Percentiles rank a stretch among this genome's conserved stretches.
These are phyloP conservation scores for Drosophila anomelani DNA, from an alignment of 2,888 invertebrate genomes.

Conservation along the genomic window DNA sequence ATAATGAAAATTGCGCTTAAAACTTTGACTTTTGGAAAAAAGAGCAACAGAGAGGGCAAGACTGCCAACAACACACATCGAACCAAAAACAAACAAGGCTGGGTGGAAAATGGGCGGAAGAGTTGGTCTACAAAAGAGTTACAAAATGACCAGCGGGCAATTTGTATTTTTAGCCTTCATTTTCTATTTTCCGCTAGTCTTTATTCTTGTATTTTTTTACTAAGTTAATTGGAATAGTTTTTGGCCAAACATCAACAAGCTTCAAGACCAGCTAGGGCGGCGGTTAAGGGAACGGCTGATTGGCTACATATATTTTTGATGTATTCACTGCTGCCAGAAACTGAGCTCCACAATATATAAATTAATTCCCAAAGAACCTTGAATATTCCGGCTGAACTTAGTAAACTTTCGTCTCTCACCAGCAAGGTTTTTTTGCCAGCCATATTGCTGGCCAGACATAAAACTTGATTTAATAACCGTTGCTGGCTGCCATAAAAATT, in stretches of 20 bases:
- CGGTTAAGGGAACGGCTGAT: slow-evolving; percentile 8
- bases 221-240: slow-evolving; percentile 73
- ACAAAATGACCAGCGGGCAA: slow-evolving; percentile 48
- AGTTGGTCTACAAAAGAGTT: slow-evolving; percentile 41
- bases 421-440: neutral
- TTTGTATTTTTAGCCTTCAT: slow-evolving; percentile 32
- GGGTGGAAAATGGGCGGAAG: slow-evolving; percentile 2
- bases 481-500: slow-evolving; percentile 69
- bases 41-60: slow-evolving; percentile 33
- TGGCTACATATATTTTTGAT: slow-evolving; percentile 26
- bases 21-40: slow-evolving; percentile 60
- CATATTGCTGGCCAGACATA: slow-evolving; percentile 45
- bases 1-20: slow-evolving; percentile 65
- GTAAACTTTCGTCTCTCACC: slow-evolving; percentile 8
- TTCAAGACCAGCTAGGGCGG: slow-evolving; percentile 25
- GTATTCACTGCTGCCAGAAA: slow-evolving; percentile 13
- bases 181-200: slow-evolving; percentile 34
- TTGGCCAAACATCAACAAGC: slow-evolving; percentile 60
- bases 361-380: slow-evolving; percentile 35
- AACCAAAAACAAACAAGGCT: slow-evolving; percentile 25
- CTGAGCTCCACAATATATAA: slow-evolving; percentile 11
- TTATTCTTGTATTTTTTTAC: slow-evolving; percentile 23
- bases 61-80: slow-evolving; percentile 31
- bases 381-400: slow-evolving; percentile 17
- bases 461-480: slow-evolving; percentile 76